phyloP scores from a whole-genome alignment of 2,113 vertebrate genomes.

The Phoxinus phoxinus region DNA sequence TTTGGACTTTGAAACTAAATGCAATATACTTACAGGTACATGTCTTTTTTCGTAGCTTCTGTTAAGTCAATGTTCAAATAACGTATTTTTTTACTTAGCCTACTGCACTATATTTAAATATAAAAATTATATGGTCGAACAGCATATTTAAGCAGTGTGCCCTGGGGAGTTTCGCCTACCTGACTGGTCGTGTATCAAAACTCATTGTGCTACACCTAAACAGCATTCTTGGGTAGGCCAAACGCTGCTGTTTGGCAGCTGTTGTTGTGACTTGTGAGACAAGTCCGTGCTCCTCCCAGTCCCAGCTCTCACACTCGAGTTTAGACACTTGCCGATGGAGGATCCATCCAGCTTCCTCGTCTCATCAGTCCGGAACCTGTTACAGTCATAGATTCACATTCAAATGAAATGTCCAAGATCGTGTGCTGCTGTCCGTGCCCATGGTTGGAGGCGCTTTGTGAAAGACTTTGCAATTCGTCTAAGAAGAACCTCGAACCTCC shows the following conservation, averaged over 20 bases:
- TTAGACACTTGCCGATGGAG: background rate
- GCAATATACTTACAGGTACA: too few relatives aligned
- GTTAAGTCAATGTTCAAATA: too few relatives aligned
- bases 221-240: background rate
- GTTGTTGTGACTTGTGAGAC: background rate
- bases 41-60: background rate
- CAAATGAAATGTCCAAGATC: conserved; percentile 23
- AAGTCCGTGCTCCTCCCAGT: conserved; percentile 9
- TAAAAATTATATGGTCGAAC: too few relatives aligned
- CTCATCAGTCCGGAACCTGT: background rate
- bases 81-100: accelerated
- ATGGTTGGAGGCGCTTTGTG: background rate
- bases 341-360: background rate
- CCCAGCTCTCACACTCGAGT: background rate
- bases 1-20: too few relatives aligned
- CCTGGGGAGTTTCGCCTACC: background rate
- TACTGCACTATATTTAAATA: background rate
- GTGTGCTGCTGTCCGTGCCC: background rate
- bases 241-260: background rate
- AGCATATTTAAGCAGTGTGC: background rate
- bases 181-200: background rate
- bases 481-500: background rate
- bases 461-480: background rate
- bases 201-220: background rate
- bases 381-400: background rate